A percentile compares a stretch with the other conserved stretches of the same genome.
phyloP scores from a whole-genome alignment of 2,888 invertebrate species.

The Ennomos erosarius region DNA sequence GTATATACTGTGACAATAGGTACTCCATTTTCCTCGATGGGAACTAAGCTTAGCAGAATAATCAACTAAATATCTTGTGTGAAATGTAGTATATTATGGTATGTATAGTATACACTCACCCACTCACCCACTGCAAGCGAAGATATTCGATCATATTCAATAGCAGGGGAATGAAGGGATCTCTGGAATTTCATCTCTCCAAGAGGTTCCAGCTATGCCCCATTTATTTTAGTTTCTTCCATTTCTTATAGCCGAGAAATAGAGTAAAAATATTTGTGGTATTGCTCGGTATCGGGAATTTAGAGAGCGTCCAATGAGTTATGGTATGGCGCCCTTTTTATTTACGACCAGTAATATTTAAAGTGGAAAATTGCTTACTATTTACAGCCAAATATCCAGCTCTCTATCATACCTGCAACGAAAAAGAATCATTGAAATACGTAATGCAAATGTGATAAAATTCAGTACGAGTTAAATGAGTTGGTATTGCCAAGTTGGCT shows the following conservation, averaged over 20 bases:
- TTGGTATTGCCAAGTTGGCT: slow-evolving; percentile 26
- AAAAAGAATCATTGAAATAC: slow-evolving; percentile 20
- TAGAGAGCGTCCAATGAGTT: slow-evolving; percentile 32
- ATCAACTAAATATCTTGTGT: no score
- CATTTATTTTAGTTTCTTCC: slow-evolving; percentile 77
- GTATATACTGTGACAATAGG: neutral
- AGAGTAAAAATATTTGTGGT: slow-evolving; percentile 59
- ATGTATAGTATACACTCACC: slow-evolving; percentile 7
- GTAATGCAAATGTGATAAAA: slow-evolving; percentile 17
- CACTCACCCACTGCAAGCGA: slow-evolving; percentile 26
- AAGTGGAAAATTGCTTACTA: slow-evolving; percentile 8
- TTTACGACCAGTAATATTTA: slow-evolving; percentile 7
- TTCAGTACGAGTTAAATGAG: slow-evolving; percentile 15
- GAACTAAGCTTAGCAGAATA: no score
- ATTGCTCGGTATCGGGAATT: slow-evolving; percentile 46
- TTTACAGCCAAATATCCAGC: slow-evolving; percentile 5
- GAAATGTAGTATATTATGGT: neutral
- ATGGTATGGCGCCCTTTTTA: slow-evolving; percentile 20
- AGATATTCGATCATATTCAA: slow-evolving; percentile 69
- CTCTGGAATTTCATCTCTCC: slow-evolving; percentile 73
- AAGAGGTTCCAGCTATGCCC: slow-evolving; percentile 73
- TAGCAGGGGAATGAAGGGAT: slow-evolving; percentile 54
- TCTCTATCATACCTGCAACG: slow-evolving; percentile 28
- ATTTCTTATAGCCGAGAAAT: slow-evolving; percentile 68
- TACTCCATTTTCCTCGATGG: no score